A percentile compares a stretch with the other conserved stretches of the same genome.
Evolutionary conservation across 2,888 invertebrate genomes (phyloP).

Genomic region (Pachydiplax longipennis): DNA sequence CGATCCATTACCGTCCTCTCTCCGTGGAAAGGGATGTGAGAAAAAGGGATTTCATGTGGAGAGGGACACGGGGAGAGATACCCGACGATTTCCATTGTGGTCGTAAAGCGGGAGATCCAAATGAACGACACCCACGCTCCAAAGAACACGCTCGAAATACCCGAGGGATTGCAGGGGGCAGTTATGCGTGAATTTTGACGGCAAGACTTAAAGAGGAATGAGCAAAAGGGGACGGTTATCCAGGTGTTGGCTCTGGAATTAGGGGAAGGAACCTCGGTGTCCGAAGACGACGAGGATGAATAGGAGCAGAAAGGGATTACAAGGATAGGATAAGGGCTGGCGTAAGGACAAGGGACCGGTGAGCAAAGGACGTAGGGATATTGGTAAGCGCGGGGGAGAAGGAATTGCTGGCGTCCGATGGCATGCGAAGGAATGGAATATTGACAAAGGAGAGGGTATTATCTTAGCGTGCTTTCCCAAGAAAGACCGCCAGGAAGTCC

Average conservation of each 20-base stretch:
- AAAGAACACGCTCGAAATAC: background rate
- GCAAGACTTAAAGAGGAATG: background rate
- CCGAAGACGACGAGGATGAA: background rate
- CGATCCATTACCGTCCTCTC: constrained; percentile 25
- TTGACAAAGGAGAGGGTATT: no score
- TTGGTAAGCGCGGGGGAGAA: background rate
- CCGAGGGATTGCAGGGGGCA: background rate
- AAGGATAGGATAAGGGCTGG: background rate
- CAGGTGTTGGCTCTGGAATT: background rate
- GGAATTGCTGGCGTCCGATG: background rate
- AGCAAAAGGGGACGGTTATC: background rate
- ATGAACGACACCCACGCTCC: background rate
- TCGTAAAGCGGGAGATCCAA: background rate
- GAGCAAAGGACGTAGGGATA: background rate
- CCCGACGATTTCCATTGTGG: background rate
- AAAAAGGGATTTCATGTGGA: background rate
- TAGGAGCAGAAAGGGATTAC: background rate
- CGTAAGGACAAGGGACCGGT: background rate
- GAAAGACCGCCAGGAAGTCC: background rate
- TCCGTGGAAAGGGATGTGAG: background rate
- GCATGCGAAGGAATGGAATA: background rate
- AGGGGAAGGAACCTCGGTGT: background rate
- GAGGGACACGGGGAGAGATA: background rate
- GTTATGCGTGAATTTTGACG: background rate
- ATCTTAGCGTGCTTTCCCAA: background rate